Evolutionary conservation across 2,797 vertebrate species (phyloP).

Genomic region (Leptoclinus maculatus): DNA sequence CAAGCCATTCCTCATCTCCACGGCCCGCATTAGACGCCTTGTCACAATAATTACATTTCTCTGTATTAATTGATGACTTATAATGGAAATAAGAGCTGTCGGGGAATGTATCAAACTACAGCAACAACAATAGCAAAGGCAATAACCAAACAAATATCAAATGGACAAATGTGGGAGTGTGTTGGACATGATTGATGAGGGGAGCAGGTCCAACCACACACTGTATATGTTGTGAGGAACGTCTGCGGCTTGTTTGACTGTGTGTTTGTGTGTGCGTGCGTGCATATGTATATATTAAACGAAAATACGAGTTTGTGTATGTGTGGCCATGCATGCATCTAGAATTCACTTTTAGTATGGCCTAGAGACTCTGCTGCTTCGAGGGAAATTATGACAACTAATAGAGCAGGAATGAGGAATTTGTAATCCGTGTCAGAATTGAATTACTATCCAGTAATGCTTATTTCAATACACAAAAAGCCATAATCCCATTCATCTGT

Average conservation of each 20-base stretch:
- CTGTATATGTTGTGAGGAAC: conserved; percentile 52
- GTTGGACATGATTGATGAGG: conserved; percentile 76
- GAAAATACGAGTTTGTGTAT: conserved; percentile 11
- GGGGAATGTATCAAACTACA: conserved; percentile 81
- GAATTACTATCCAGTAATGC: conserved; percentile 80
- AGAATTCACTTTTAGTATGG: conserved; percentile 51
- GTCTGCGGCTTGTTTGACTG: conserved; percentile 27
- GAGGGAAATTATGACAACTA: conserved; percentile 64
- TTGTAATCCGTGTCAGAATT: conserved; percentile 74
- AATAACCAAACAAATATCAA: conserved; percentile 83
- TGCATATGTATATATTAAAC: conserved; percentile 38
- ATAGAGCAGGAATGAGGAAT: conserved; percentile 73
- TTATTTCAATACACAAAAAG: conserved; percentile 75
- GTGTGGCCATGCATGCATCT: conserved; percentile 24
- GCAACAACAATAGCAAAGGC: conserved; percentile 75
- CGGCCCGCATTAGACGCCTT: conserved; percentile 70
- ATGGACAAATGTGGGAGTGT: conserved; percentile 76
- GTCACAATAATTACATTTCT: conserved; percentile 84
- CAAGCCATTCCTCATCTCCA: conserved; percentile 72
- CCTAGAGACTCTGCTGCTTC: conserved; percentile 43
- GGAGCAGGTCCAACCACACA: conserved; percentile 44
- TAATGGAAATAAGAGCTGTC: conserved; percentile 82
- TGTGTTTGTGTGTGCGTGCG: not conserved
- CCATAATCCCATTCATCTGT: conserved; percentile 76
- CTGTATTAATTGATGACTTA: conserved; percentile 84